Conservation (phyloP, 35 echinoderm and acorn worm species). For the Stichopus chloronotus region DNA sequence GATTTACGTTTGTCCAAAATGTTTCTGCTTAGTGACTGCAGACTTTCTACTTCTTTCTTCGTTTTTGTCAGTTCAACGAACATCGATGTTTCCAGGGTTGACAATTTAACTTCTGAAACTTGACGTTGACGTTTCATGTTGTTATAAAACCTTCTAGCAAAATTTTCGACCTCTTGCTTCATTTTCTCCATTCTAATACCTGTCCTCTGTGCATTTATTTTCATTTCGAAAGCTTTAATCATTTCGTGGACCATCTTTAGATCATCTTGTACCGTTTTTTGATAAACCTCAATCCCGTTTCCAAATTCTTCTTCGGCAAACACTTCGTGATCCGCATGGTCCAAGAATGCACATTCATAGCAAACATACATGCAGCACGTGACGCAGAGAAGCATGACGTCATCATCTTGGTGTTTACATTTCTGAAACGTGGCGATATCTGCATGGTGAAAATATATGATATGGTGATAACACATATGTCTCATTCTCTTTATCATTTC, state of each 20-base stretch:
- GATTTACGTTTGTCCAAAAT: too few relatives aligned
- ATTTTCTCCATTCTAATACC: background rate
- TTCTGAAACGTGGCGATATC: background rate
- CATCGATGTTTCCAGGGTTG: background rate
- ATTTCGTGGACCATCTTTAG: background rate
- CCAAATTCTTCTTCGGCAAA: conserved; percentile 5
- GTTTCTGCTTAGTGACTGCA: too few relatives aligned
- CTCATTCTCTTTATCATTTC: too few relatives aligned
- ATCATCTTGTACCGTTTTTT: background rate
- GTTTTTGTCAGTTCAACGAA: too few relatives aligned
- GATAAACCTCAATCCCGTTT: background rate
- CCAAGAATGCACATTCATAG: background rate
- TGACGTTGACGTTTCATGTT: background rate
- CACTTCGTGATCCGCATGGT: background rate
- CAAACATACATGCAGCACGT: conserved; percentile 14
- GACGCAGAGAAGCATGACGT: background rate
- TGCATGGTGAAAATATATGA: too few relatives aligned
- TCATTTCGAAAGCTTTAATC: background rate
- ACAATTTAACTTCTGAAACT: background rate
- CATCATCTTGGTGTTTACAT: background rate
- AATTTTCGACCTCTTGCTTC: background rate
- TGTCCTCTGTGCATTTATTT: background rate
- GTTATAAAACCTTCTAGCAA: background rate
- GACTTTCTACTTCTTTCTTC: too few relatives aligned
- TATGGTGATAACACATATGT: too few relatives aligned